These are phyloP conservation scores for Podabrus alpinus DNA, from an alignment of 2,888 invertebrate species.

Conservation along the genomic window DNA sequence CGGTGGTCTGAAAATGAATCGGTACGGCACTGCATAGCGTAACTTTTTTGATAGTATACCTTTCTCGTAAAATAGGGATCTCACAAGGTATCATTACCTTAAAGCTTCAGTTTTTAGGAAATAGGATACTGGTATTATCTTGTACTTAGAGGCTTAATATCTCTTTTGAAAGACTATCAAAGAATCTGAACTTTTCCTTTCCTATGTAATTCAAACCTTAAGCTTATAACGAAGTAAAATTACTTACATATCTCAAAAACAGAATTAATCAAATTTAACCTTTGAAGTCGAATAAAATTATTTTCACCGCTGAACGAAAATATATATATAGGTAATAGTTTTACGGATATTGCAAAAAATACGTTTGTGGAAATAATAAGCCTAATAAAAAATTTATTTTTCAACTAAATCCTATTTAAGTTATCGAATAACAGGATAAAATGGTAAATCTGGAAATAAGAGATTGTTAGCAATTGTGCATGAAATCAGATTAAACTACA, in stretches of 20 bases:
- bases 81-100: constrained; percentile 18
- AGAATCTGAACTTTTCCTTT: constrained; percentile 24
- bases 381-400: neutral
- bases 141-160: constrained; percentile 37
- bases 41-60: neutral
- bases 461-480: constrained; percentile 8
- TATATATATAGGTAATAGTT: neutral
- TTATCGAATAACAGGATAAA: constrained; percentile 12
- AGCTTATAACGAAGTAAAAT: constrained; percentile 16
- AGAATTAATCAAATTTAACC: neutral
- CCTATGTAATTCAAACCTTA: constrained; percentile 21
- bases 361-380: neutral
- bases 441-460: neutral
- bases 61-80: neutral
- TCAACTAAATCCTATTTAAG: neutral
- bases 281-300: neutral
- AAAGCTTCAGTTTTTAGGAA: constrained; percentile 32
- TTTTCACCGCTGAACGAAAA: too few species aligned
- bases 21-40: neutral
- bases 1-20: neutral
- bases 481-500: constrained; percentile 11
- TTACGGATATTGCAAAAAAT: neutral
- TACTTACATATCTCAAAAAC: constrained; percentile 3
- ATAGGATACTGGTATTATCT: constrained; percentile 38
- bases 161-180: constrained; percentile 37